phyloP scores from a whole-genome alignment of 1,140 invertebrate species.

The Stegodyphus mimosarum region DNA sequence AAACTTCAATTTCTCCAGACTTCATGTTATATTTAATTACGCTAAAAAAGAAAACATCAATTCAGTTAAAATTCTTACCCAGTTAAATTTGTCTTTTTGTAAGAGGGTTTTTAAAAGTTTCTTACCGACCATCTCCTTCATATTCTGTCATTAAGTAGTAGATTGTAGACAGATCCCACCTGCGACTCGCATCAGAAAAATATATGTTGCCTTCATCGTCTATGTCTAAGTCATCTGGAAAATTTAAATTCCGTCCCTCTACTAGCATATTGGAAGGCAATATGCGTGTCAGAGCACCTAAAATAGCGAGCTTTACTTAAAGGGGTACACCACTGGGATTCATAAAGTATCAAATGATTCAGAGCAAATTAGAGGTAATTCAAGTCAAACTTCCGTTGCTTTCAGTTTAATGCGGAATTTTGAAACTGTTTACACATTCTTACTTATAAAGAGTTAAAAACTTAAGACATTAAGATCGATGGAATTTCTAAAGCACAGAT shows the following conservation, averaged over 20 bases:
- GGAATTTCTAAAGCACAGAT: no score
- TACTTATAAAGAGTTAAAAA: no score
- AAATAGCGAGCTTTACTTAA: not conserved
- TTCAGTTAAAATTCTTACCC: not conserved
- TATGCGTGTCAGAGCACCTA: slow-evolving; percentile 66
- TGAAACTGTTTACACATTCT: no score
- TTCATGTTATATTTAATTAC: slow-evolving; percentile 58
- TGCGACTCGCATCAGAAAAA: slow-evolving; percentile 79
- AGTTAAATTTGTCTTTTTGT: no score
- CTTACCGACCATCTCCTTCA: slow-evolving; percentile 78
- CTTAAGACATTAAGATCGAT: no score
- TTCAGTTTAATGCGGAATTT: no score
- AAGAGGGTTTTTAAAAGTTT: not conserved
- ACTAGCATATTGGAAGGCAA: slow-evolving; percentile 64
- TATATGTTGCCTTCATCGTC: slow-evolving; percentile 81
- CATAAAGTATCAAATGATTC: not conserved
- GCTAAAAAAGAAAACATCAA: slow-evolving; percentile 27
- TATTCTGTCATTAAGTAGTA: slow-evolving; percentile 73
- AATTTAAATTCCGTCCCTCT: slow-evolving; percentile 64
- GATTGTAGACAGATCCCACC: slow-evolving; percentile 76
- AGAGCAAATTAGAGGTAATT: no score
- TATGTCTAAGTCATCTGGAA: slow-evolving; percentile 74
- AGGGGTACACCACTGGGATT: not conserved
- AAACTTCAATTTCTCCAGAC: slow-evolving; percentile 36
- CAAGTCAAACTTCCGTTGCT: no score